Evolutionary conservation across 2,113 vertebrate species (phyloP), one percentile per base, ranked within the genome.

Genomic region (Willisornis vidua): DNA sequence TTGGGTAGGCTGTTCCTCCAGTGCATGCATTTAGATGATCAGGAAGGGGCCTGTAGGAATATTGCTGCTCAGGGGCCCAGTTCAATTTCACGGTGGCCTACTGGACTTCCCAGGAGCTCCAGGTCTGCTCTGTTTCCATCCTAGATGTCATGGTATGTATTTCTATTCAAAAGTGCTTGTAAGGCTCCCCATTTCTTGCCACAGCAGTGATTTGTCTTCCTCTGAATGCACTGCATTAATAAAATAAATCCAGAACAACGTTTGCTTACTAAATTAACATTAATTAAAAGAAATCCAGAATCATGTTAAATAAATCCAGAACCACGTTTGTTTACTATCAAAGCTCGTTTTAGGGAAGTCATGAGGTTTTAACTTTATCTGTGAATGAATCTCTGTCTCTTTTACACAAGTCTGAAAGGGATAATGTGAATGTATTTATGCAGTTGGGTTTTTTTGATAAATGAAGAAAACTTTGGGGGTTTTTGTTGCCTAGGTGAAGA

Each of bases 401-500:
- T 57, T 49, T n/a, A 24, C 26, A 31, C 24, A 81, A 78, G 20
- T 51, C 28, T 65, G 41, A 78, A 65, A 96, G 76, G 28, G 37
- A 52, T 54, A 61, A 45, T 31, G 18, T 39, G 20, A 33, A 52
- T 59, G 20, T 72, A 12, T 43, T 72, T 58, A 54, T 54, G 41
- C 37, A 88, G 51, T 11, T 49, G 33, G 10, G 0, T 0, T 26
- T 55, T 55, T 80, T 52, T 46, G 43, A 66, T 48, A 73, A 75
- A 72, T 72, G n/a, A 78, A 71, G 67, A 76, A 63, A 81, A 55
- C 48, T 68, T 75, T 12, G 37, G 22, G 10, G 0, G 61, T 91
- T 93, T 49, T 90, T 89, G 4, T 89, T 95, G 62, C 93, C 61
- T 97, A 99, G 99, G 99, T 62, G 99, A 99, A 97, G 99, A 99